Evolutionary conservation across 1,140 invertebrate species (phyloP).

Genomic region (Stenopsyche tienmushanensis): DNA sequence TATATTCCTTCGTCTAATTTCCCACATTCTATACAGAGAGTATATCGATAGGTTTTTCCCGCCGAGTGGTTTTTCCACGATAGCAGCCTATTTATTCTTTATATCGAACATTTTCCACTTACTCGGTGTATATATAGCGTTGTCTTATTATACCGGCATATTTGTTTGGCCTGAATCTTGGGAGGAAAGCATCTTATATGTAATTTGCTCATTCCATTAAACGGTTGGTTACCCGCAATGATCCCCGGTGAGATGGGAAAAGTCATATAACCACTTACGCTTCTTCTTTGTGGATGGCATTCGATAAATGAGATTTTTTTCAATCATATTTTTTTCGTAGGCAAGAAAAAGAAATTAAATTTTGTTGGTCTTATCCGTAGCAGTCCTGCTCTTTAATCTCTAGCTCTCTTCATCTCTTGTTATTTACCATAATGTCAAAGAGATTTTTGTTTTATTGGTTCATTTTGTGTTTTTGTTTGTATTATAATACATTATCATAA

Average conservation of each 20-base stretch:
- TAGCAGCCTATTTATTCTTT: conserved; percentile 27
- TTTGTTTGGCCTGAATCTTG: conserved; percentile 29
- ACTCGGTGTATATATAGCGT: neutral
- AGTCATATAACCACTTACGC: conserved; percentile 33
- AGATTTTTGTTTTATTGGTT: too few species aligned
- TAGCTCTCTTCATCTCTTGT: too few species aligned
- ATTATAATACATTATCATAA: too few species aligned
- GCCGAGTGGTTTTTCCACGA: conserved; percentile 20
- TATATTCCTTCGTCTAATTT: conserved; percentile 38
- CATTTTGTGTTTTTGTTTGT: too few species aligned
- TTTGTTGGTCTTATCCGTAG: conserved; percentile 25
- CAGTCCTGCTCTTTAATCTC: too few species aligned
- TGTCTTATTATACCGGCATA: conserved; percentile 27
- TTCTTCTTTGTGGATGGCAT: conserved; percentile 30
- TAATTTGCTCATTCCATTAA: conserved; percentile 42
- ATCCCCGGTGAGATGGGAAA: conserved; percentile 38
- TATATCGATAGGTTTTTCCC: conserved; percentile 10
- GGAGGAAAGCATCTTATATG: conserved; percentile 37
- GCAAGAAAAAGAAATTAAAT: conserved; percentile 33
- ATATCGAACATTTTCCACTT: conserved; percentile 2
- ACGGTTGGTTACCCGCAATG: conserved; percentile 40
- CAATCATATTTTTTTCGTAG: conserved; percentile 20
- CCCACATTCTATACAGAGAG: conserved; percentile 20
- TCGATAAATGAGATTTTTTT: conserved; percentile 39
- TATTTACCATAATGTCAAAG: too few species aligned